Conservation (phyloP, 2,888 invertebrate species). For the Agonopterix heracliana region DNA sequence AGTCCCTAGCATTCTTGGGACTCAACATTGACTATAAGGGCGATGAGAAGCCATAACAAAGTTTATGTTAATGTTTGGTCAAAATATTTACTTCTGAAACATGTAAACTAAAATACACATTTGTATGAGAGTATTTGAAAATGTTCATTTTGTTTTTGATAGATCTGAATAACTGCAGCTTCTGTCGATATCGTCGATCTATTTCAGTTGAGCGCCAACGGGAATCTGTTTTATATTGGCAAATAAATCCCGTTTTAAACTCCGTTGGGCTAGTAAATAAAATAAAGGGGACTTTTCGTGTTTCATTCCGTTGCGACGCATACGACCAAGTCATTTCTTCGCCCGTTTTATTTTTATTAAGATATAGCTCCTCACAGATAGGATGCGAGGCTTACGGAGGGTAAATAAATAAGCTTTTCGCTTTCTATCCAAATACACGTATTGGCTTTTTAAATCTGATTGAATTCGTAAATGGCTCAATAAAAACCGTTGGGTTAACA, state of each 20-base stretch:
- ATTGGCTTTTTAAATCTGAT: constrained; percentile 20
- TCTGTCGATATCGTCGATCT: constrained; percentile 23
- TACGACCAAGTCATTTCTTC: constrained; percentile 44
- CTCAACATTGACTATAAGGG: too few relatives aligned
- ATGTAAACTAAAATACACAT: too few relatives aligned
- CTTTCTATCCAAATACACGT: constrained; percentile 10
- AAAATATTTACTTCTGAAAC: too few relatives aligned
- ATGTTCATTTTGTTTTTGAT: too few relatives aligned
- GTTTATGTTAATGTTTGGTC: too few relatives aligned
- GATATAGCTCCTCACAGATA: constrained; percentile 46
- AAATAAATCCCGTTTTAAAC: constrained; percentile 64
- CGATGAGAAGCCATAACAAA: too few relatives aligned
- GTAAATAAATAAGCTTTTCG: constrained; percentile 39
- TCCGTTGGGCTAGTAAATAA: constrained; percentile 56
- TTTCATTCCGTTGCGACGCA: constrained; percentile 42
- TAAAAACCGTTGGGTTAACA: constrained; percentile 3
- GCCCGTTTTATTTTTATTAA: constrained; percentile 62
- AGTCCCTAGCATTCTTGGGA: too few relatives aligned
- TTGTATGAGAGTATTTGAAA: too few relatives aligned
- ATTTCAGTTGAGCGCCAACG: constrained; percentile 31
- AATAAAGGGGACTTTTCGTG: constrained; percentile 55
- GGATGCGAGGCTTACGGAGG: constrained; percentile 31
- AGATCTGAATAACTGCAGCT: neutral
- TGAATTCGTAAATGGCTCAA: constrained; percentile 20
- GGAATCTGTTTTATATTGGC: constrained; percentile 49